Conservation (phyloP, 1,140 invertebrate genomes). For the Intoshia linei region DNA sequence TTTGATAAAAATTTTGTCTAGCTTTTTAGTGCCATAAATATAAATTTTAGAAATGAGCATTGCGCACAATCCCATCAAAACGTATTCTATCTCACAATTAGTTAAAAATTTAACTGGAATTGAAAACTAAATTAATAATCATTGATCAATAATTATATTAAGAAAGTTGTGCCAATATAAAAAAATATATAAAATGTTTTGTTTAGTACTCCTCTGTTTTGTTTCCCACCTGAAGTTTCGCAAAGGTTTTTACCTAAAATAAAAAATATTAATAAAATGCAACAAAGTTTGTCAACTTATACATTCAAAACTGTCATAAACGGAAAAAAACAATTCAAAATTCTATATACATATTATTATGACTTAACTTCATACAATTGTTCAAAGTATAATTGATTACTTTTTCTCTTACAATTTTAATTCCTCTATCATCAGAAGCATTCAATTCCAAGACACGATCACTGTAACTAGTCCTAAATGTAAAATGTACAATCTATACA, state of each 20-base stretch:
- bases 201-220: too few relatives aligned
- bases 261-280: too few relatives aligned
- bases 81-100: neutral
- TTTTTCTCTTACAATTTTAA: slow-evolving; percentile 77
- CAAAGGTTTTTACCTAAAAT: too few relatives aligned
- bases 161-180: too few relatives aligned
- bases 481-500: slow-evolving; percentile 1
- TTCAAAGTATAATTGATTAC: slow-evolving; percentile 34
- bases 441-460: slow-evolving; percentile 61
- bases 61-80: neutral
- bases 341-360: too few relatives aligned
- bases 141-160: too few relatives aligned
- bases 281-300: neutral
- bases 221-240: too few relatives aligned
- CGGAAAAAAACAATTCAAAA: neutral
- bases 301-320: neutral
- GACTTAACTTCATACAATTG: neutral
- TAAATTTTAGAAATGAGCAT: neutral
- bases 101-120: neutral
- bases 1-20: neutral
- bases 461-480: slow-evolving; percentile 16
- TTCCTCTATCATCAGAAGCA: slow-evolving; percentile 90
- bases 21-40: neutral
- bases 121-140: too few relatives aligned
- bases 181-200: too few relatives aligned